Conservation (phyloP, 2,797 vertebrate species). For the Diglossa cyanea region DNA sequence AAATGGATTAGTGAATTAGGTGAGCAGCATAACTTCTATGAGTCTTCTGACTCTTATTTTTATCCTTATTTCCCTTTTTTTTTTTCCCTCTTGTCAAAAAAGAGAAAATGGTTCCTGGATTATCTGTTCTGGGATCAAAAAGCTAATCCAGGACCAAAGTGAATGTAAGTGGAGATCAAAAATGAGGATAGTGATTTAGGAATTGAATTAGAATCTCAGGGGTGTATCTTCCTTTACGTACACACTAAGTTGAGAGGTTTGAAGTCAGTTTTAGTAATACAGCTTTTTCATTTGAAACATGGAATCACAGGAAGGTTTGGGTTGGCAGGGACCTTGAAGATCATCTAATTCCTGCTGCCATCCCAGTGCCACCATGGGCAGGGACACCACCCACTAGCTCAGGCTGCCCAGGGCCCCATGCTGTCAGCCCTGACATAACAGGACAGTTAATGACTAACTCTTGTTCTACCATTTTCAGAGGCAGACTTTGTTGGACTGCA, state of each 20-base stretch:
- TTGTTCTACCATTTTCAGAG: background rate
- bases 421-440: background rate
- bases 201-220: background rate
- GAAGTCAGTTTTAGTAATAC: background rate
- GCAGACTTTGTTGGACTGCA: background rate
- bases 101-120: background rate
- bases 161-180: background rate
- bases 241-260: background rate
- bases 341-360: background rate
- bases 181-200: background rate
- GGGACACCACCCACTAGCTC: background rate
- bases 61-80: background rate
- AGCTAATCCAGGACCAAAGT: background rate
- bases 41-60: background rate
- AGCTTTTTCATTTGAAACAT: background rate
- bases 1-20: background rate
- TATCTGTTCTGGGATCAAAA: background rate
- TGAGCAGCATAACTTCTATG: background rate
- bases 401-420: background rate
- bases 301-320: background rate
- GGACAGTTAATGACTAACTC: background rate
- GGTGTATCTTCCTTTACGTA: background rate
- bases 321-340: background rate
- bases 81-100: fast-evolving
- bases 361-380: fast-evolving